Percentiles rank a stretch among this genome's conserved stretches.
Evolutionary conservation across 2,113 vertebrate species (phyloP).

Genomic region (Scartelaos histophorus): DNA sequence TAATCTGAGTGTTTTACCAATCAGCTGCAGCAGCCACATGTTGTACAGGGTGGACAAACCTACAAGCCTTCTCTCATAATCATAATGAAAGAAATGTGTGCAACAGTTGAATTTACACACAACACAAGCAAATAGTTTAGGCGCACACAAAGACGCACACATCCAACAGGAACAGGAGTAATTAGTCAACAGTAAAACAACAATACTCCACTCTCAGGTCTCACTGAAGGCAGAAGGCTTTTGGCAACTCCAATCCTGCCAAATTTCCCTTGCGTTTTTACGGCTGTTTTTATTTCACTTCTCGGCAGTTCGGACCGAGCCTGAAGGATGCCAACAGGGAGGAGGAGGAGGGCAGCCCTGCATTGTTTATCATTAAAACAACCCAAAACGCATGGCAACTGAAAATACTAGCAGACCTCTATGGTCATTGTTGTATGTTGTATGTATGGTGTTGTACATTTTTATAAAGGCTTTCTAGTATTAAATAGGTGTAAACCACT

Average conservation of each 20-base stretch:
- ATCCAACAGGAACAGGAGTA: slow-evolving; percentile 45
- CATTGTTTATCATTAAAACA: slow-evolving; percentile 55
- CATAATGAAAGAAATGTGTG: not conserved
- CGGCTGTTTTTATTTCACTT: slow-evolving; percentile 53
- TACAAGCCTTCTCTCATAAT: not conserved
- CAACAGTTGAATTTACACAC: slow-evolving; percentile 4
- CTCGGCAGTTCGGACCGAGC: slow-evolving; percentile 34
- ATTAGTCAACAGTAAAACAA: slow-evolving; percentile 61
- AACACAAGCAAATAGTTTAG: not conserved
- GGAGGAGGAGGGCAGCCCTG: slow-evolving; percentile 48
- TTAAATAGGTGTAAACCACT: not conserved
- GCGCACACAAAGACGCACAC: slow-evolving; percentile 13
- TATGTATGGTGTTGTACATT: not conserved
- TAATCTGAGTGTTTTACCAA: slow-evolving; percentile 5
- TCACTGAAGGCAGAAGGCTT: slow-evolving; percentile 37
- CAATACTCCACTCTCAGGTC: slow-evolving; percentile 57
- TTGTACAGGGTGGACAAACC: not conserved
- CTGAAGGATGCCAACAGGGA: slow-evolving; percentile 48
- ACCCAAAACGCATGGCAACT: slow-evolving; percentile 35
- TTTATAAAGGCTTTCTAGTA: not conserved
- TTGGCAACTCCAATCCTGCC: slow-evolving; percentile 41
- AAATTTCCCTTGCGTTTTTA: slow-evolving; percentile 54
- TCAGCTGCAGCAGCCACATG: not conserved
- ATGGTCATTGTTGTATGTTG: not conserved
- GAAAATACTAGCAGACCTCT: slow-evolving; percentile 1